Evolutionary conservation across 1,140 invertebrate species (phyloP).

Genomic region (Homalodisca vitripennis): DNA sequence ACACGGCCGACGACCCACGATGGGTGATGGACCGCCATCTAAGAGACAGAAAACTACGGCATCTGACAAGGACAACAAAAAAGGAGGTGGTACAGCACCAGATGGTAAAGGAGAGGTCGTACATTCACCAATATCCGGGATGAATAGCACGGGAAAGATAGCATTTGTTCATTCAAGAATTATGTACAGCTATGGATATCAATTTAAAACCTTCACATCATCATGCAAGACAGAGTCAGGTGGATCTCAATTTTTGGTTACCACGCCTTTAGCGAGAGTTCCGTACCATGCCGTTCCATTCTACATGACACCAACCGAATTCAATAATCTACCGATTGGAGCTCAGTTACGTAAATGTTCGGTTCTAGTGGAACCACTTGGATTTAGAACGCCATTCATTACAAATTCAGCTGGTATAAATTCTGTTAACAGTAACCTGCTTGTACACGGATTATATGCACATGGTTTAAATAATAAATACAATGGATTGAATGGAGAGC

Average conservation of each 20-base stretch:
- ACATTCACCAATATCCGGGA: neutral
- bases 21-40: neutral
- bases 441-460: neutral
- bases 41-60: neutral
- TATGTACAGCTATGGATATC: neutral
- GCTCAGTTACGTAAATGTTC: neutral
- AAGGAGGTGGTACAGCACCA: neutral
- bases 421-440: neutral
- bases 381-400: conserved; percentile 12
- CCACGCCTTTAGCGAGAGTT: neutral
- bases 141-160: neutral
- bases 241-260: neutral
- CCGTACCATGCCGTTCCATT: neutral
- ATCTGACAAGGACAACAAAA: neutral
- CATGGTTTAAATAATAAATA: conserved; percentile 10
- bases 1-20: neutral
- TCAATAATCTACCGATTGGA: neutral
- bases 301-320: neutral
- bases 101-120: neutral
- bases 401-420: conserved; percentile 11
- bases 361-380: neutral
- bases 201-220: neutral
- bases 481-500: neutral
- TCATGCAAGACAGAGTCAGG: neutral
- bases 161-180: neutral